These are phyloP conservation scores for Idaea straminata DNA, from an alignment of 2,888 invertebrate species.

Conservation along the genomic window DNA sequence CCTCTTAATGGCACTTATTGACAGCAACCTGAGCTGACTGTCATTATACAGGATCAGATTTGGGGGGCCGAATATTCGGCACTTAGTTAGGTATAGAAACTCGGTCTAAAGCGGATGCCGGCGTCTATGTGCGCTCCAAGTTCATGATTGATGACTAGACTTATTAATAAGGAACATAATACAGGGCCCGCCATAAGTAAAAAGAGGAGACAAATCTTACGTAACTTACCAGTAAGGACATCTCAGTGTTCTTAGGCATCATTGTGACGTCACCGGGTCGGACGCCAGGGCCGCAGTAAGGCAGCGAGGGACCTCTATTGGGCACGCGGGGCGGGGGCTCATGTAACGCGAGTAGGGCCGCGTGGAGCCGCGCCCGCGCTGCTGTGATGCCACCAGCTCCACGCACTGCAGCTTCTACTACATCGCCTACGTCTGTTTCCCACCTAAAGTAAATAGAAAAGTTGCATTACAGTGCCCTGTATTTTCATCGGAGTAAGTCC, in stretches of 20 bases:
- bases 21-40: no score
- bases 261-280: conserved; percentile 74
- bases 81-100: no score
- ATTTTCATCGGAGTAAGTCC: no score
- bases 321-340: conserved; percentile 50
- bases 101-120: no score
- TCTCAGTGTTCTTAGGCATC: conserved; percentile 76
- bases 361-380: conserved; percentile 66
- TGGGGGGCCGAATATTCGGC: no score
- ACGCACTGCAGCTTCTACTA: conserved; percentile 78
- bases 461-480: no score
- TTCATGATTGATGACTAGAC: no score
- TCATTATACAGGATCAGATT: no score
- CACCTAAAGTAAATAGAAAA: conserved; percentile 43
- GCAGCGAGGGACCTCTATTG: conserved; percentile 77
- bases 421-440: conserved; percentile 78
- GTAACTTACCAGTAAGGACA: conserved; percentile 66
- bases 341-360: conserved; percentile 64
- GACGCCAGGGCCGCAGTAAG: conserved; percentile 81
- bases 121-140: no score
- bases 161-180: no score
- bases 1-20: no score
- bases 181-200: no score
- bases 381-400: conserved; percentile 70
- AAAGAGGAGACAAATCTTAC: background rate